phyloP scores from a whole-genome alignment of 2,797 vertebrate genomes.

The Anisognathus igniventris region DNA sequence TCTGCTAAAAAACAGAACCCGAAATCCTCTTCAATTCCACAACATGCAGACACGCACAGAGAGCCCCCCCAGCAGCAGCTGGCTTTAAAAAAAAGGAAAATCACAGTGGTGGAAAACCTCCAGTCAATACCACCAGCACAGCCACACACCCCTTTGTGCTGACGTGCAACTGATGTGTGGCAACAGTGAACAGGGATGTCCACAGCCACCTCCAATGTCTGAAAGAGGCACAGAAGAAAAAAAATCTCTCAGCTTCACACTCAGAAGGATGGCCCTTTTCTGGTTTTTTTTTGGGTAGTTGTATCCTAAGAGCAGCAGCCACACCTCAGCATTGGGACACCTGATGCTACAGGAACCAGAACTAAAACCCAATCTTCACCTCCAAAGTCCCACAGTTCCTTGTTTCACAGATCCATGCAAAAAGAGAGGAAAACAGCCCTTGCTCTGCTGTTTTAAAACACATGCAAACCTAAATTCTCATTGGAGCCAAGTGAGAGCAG shows the following conservation, averaged over 20 bases:
- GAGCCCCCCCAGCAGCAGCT: background rate
- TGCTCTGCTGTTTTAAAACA: background rate
- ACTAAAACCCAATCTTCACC: background rate
- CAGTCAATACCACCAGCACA: background rate
- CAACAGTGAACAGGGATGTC: background rate
- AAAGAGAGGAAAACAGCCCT: background rate
- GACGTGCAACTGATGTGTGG: background rate
- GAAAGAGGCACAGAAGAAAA: background rate
- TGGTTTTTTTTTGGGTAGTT: background rate
- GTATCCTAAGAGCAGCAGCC: background rate
- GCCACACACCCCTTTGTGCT: background rate
- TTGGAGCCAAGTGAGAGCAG: background rate
- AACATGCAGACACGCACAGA: background rate
- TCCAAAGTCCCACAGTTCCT: background rate
- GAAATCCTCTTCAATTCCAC: constrained; percentile 6
- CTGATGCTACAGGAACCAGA: background rate
- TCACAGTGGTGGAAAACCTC: background rate
- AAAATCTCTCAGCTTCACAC: background rate
- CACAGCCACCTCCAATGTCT: accelerated
- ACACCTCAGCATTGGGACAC: accelerated
- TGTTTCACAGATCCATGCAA: accelerated
- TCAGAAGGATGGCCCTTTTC: background rate
- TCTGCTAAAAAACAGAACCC: constrained; percentile 39
- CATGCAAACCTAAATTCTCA: background rate
- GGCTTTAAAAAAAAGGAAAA: background rate